Evolutionary conservation across 2,888 invertebrate genomes (phyloP), one percentile per base, ranked within the genome.

Genomic region (Dicranocentrus wangi): DNA sequence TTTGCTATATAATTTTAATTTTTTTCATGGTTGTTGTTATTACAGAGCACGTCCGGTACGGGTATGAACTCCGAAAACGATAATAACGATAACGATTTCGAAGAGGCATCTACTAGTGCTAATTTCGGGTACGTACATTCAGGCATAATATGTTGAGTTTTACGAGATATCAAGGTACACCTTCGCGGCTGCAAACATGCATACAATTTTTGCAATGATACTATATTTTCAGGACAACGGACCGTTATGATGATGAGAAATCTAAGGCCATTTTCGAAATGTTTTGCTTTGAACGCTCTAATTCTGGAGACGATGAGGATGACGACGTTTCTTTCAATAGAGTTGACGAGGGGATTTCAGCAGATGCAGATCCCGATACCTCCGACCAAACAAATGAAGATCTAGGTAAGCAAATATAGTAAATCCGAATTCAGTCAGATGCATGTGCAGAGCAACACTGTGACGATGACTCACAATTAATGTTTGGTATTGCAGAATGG

Each of bases 181-280:
- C n/a, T n/a, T n/a, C n/a, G n/a, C 2, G n/a, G 1, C 17, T 58
- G 13, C 21, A 60, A 60, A 3, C 1, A 10, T 60, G 25, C 47
- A 47, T n/a, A 47, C 32, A 32, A 32, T 3, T 32, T 32, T 32
- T 42, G 61, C 25, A 39, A 15, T 63, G 28, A 21, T 15, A 39
- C 63, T 61, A n/a, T n/a, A n/a, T 28, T 25, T 28, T 17, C 23
- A 83, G 68, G 1, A 43, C 65, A 5, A 39, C 72, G n/a, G 84
- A 84, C 23, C 79, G 82, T 25, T 82, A 73, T 51, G 81, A 82
- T 15, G 69, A 76, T 27, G 81, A 81, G 27, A 84, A 84, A 42
- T 77, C 84, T 2, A 82, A 80, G 25, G 55, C 82, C 0, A 73
- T 82, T n/a, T 84, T 84, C 76, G 84, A 84, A 79, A 81, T 84